Conservation (phyloP, 2,888 invertebrate species). For the Eilema sororculum region DNA sequence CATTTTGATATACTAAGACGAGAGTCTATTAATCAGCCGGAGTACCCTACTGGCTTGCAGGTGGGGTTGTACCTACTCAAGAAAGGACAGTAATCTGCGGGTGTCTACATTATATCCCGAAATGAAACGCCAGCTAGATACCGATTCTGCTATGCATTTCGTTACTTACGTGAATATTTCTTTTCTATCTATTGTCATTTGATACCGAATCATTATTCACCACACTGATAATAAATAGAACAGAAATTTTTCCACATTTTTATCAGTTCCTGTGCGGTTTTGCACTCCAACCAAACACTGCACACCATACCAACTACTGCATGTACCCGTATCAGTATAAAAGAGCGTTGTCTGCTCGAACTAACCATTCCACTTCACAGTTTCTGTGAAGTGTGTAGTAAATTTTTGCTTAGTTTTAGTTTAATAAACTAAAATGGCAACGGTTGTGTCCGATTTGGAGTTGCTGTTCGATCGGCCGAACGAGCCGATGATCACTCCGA, state of each 20-base stretch:
- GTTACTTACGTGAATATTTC: background rate
- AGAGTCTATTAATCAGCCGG: too few species aligned
- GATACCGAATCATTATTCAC: background rate
- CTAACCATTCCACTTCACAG: slow-evolving; percentile 71
- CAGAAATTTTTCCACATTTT: slow-evolving; percentile 40
- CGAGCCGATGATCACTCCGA: slow-evolving; percentile 88
- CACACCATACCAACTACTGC: slow-evolving; percentile 51
- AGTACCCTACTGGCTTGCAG: too few species aligned
- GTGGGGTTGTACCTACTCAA: too few species aligned
- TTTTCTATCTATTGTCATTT: background rate
- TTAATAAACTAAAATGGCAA: slow-evolving; percentile 61
- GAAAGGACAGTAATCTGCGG: too few species aligned
- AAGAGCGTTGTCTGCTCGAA: slow-evolving; percentile 52
- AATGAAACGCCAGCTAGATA: too few species aligned
- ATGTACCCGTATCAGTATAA: slow-evolving; percentile 35
- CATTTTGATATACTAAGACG: too few species aligned
- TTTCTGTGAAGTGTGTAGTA: slow-evolving; percentile 71
- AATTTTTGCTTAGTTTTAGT: slow-evolving; percentile 25
- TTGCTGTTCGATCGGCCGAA: slow-evolving; percentile 88
- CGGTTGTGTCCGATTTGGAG: slow-evolving; percentile 61
- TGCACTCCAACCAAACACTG: slow-evolving; percentile 51
- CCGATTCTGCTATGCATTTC: too few species aligned
- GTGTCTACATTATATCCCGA: too few species aligned
- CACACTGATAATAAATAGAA: slow-evolving; percentile 5
- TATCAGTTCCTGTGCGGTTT: slow-evolving; percentile 62